Conservation (phyloP, 2,888 invertebrate genomes). For the Silvanus unidentatus region DNA sequence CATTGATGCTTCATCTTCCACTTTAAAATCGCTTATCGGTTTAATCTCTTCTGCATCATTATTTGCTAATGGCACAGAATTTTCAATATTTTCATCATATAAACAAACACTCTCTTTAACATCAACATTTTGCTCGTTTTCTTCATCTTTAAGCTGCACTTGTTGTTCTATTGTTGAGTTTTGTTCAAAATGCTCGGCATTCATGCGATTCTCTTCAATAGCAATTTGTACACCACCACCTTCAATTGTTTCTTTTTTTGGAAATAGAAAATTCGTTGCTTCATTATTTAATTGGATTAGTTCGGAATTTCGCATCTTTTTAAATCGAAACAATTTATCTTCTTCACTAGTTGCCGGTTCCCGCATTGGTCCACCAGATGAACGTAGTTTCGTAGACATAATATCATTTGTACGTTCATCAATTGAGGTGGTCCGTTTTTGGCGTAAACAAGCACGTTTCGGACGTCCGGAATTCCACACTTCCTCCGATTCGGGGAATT, state of each 20-base stretch:
- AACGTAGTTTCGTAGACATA: slow-evolving; percentile 61
- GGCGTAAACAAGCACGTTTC: slow-evolving; percentile 36
- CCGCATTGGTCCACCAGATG: slow-evolving; percentile 39
- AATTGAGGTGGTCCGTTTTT: slow-evolving; percentile 41
- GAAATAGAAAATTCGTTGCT: slow-evolving; percentile 83
- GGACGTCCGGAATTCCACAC: slow-evolving; percentile 41
- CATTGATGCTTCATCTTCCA: slow-evolving; percentile 36
- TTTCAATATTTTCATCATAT: slow-evolving; percentile 2
- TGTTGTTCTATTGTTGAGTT: too few relatives aligned
- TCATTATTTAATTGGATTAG: slow-evolving; percentile 73
- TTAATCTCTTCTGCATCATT: slow-evolving; percentile 20
- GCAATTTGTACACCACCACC: too few relatives aligned
- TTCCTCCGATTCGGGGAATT: slow-evolving; percentile 28
- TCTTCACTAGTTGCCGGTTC: slow-evolving; percentile 31
- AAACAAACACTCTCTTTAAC: slow-evolving; percentile 13
- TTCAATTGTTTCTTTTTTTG: slow-evolving; percentile 57
- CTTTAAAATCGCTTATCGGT: slow-evolving; percentile 21
- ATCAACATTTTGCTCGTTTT: slow-evolving; percentile 37
- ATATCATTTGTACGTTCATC: slow-evolving; percentile 59
- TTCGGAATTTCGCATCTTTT: slow-evolving; percentile 68
- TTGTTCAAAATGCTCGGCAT: too few relatives aligned
- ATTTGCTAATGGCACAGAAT: background rate
- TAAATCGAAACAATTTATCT: slow-evolving; percentile 59
- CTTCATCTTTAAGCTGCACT: slow-evolving; percentile 52
- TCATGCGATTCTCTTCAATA: too few relatives aligned